Evolutionary conservation across 2,113 vertebrate species (phyloP).

Genomic region (Trinectes maculatus): DNA sequence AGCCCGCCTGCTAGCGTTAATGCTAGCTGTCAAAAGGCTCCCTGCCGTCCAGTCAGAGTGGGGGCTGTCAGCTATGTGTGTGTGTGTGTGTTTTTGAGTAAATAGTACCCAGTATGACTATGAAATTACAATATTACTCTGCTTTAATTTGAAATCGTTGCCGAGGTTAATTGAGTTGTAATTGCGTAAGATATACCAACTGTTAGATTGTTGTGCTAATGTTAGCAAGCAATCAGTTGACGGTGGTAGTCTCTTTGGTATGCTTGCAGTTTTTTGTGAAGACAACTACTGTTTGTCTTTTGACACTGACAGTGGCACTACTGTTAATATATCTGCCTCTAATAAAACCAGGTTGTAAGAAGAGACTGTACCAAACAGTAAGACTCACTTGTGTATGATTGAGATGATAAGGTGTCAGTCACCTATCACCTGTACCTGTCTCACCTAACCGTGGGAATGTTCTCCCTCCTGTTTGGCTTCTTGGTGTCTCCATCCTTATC

Average conservation of each 20-base stretch:
- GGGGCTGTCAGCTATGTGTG: neutral
- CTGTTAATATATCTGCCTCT: neutral
- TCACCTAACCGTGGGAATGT: conserved; percentile 46
- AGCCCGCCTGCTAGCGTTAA: conserved; percentile 54
- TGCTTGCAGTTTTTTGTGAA: neutral
- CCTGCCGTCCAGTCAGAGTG: conserved; percentile 23
- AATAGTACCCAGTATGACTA: too few relatives aligned
- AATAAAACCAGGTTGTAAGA: too few relatives aligned
- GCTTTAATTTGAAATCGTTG: neutral
- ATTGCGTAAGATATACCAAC: neutral
- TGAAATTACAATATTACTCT: too few relatives aligned
- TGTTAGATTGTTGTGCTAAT: conserved; percentile 9
- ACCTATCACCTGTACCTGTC: conserved; percentile 4
- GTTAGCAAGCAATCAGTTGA: conserved; percentile 18
- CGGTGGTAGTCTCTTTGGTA: conserved; percentile 3
- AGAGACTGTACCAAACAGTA: too few relatives aligned
- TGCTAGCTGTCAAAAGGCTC: conserved; percentile 63
- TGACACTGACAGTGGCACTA: neutral
- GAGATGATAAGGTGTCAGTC: neutral
- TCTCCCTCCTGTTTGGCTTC: conserved; percentile 35
- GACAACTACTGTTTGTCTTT: too few relatives aligned
- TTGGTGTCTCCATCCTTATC: conserved; percentile 12
- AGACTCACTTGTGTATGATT: conserved; percentile 15
- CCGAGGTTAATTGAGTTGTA: neutral
- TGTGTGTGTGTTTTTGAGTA: neutral